Base-by-base conservation (phyloP, 2,888 invertebrate genomes). In the Eupithecia abbreviata region DNA sequence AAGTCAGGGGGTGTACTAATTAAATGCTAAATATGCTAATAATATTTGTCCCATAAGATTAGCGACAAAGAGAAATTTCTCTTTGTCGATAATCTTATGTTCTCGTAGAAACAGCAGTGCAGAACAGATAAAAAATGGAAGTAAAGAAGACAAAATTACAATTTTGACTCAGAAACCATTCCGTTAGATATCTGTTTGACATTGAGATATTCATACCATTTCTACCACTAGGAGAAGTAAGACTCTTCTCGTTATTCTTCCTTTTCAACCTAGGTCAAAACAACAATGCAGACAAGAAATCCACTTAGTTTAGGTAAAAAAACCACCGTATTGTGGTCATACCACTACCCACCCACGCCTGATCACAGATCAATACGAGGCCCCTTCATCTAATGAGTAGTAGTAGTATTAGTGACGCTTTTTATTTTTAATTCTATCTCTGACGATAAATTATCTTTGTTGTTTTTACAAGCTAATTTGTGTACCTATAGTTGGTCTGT, bases 321-420 rank as follows among this genome's bases (percentile, higher is more conserved):
- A 15, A 45, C 12, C 4, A 58, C 83, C 72, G 30, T n/a, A 71
- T 87, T 85, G 84, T 81, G 74, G 72, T 71, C 74, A 65, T 80
- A 82, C 67, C 81, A 84, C 83, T 1, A 30, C 82, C 82, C 85
- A 77, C 81, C 82, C 80, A 83, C 79, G 77, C 79, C 81, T 84
- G 87, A 88, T 87, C 86, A 87, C 85, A 87, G 87, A 88, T 89
- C 88, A 89, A 86, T 84, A 83, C 55, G 43, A 45, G 85, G 85
- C 85, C 87, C 84, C 81, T 84, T 83, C 83, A 82, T 80, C 81
- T 82, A 82, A 83, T 72, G 81, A 82, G 76, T 84, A n/a, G n/a
- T n/a, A n/a, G n/a, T 83, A 82, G 77, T 74, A 79, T 82, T 80
- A 80, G 81, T 77, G 42, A 80, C 73, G 76, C 78, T 75, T 81